Evolutionary conservation across 2,888 invertebrate species (phyloP), one percentile per base, ranked within the genome.

Genomic region (Ectemnius continuus): DNA sequence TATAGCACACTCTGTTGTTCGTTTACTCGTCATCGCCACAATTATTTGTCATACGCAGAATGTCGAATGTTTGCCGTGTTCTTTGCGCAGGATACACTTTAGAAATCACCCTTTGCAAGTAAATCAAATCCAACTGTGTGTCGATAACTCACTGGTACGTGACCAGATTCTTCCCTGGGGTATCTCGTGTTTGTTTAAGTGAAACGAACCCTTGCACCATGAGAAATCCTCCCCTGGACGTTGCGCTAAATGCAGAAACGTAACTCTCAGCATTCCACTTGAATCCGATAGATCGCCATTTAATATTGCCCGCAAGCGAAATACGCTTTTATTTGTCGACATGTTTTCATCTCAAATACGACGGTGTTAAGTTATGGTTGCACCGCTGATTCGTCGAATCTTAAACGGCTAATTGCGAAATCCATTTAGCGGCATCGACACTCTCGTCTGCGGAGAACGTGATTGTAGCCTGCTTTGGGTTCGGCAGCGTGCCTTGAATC

Each of bases 91-190:
- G 36, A 36, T 8, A 36, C 36, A 4, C 11, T 59, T 60, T 5
- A 13, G 62, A 62, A 67, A 63, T 67, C 59, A 61, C 45, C 52
- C 36, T 62, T 57, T 36, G 3, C 26, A 52, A 3, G 14, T 36
- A 16, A 67, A 71, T 63, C 23, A 65, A 70, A 70, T 62, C 62
- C 45, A 36, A 47, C 46, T 59, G 67, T 70, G 67, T 72, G 63
- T 74, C 72, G 74, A 74, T 72, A 61, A 61, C 26, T 20, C 60
- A 46, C 62, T 14, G 18, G 60, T 70, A 74, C 73, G 74, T 74
- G 71, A 66, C 13, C 56, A 63, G 74, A 72, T 67, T 74, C 66
- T 67, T 56, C 67, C 71, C 57, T 52, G 36, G 57, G 61, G 26
- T 63, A 64, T 64, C 56, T 28, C 62, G 72, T 57, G 66, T 13